phyloP scores from a whole-genome alignment of 2,888 invertebrate species.

The Dasysyrphus tricinctus region DNA sequence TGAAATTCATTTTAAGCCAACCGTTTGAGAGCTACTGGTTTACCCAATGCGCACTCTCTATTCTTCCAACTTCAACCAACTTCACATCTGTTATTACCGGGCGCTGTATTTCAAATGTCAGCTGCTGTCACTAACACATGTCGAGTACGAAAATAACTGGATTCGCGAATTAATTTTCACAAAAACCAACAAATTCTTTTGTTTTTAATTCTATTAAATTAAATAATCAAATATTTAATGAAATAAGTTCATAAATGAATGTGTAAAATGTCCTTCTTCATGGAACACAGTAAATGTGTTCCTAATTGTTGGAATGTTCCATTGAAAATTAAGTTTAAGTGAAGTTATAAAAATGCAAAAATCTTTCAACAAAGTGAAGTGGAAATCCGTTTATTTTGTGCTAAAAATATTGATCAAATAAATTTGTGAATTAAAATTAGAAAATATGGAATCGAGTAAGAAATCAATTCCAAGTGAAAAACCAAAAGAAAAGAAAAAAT shows the following conservation, averaged over 20 bases:
- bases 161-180: background rate
- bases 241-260: background rate
- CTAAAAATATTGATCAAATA: too few species aligned
- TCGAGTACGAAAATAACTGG: conserved; percentile 1
- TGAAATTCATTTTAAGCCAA: background rate
- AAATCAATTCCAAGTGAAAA: too few species aligned
- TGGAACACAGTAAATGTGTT: background rate
- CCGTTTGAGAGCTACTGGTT: conserved; percentile 26
- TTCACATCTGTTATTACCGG: conserved; percentile 59
- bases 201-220: background rate
- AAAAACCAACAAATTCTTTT: conserved; percentile 12
- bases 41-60: conserved; percentile 15
- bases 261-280: background rate
- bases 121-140: conserved; percentile 57
- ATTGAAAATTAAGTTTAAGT: background rate
- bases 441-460: too few species aligned
- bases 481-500: too few species aligned
- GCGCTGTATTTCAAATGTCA: conserved; percentile 46
- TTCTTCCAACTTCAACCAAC: conserved; percentile 34
- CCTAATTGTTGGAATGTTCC: background rate
- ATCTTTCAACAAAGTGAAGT: too few species aligned
- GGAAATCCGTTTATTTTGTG: too few species aligned
- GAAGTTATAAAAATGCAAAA: background rate
- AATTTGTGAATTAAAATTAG: too few species aligned
- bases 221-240: background rate